phyloP scores from a whole-genome alignment of 2,113 vertebrate genomes.

The Erythrolamprus reginae region DNA sequence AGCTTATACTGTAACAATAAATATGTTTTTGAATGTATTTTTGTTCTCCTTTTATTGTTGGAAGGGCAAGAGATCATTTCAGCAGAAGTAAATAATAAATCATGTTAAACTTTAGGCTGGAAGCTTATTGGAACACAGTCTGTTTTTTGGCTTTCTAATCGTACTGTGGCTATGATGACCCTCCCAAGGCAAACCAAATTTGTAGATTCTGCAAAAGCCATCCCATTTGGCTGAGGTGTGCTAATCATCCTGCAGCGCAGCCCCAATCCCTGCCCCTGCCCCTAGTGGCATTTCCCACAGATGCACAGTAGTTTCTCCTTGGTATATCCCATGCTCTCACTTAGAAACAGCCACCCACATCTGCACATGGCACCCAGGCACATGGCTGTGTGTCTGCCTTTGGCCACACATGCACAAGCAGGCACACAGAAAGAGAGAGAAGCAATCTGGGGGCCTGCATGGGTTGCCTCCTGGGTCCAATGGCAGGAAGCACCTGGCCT shows the following conservation, averaged over 20 bases:
- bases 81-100: not conserved
- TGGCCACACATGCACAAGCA: slow-evolving; percentile 9
- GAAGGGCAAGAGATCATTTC: not conserved
- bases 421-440: not conserved
- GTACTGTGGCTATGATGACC: not conserved
- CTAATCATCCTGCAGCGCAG: not conserved
- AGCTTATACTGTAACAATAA: not conserved
- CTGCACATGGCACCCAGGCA: not conserved
- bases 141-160: not conserved
- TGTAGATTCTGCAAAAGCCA: not conserved
- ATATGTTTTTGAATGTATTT: not conserved
- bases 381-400: not conserved
- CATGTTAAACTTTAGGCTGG: not conserved
- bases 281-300: not conserved
- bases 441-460: not conserved
- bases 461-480: slow-evolving; percentile 8
- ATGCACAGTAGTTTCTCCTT: not conserved
- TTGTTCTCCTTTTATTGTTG: not conserved
- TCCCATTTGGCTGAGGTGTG: not conserved
- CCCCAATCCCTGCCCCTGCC: not conserved
- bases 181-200: not conserved
- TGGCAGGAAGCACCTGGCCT: slow-evolving; percentile 83
- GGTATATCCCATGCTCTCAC: not conserved
- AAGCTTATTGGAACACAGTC: not conserved
- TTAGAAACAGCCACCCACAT: too few relatives aligned